These are phyloP conservation scores for Siniperca chuatsi DNA, from an alignment of 2,113 vertebrate species.

Conservation along the genomic window DNA sequence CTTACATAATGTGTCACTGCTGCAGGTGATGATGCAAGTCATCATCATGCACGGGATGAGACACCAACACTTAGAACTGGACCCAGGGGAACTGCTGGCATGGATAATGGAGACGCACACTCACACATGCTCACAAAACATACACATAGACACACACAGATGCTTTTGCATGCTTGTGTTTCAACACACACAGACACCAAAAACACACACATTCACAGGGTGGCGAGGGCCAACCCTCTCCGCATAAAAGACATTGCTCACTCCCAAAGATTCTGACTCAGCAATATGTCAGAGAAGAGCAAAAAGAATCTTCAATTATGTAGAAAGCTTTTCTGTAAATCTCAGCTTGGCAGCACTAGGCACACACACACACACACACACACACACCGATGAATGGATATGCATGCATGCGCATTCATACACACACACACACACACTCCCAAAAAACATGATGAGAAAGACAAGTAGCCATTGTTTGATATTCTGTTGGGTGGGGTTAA, in stretches of 20 bases:
- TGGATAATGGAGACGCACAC: constrained; percentile 46
- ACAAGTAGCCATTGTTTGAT: constrained; percentile 60
- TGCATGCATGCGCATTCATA: background rate
- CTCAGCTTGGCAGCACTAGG: constrained; percentile 67
- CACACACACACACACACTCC: constrained; percentile 13
- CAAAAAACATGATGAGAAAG: constrained; percentile 49
- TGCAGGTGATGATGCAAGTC: constrained; percentile 74
- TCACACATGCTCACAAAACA: constrained; percentile 9
- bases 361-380: constrained; percentile 26
- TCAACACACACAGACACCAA: constrained; percentile 16
- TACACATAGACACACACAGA: background rate
- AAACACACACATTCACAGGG: constrained; percentile 20
- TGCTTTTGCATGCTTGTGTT: constrained; percentile 13
- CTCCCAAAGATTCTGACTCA: constrained; percentile 78
- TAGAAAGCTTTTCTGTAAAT: constrained; percentile 84
- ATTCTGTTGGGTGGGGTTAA: constrained; percentile 44
- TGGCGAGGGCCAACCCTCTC: constrained; percentile 21
- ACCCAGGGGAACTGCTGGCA: constrained; percentile 55
- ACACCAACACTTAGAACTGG: constrained; percentile 44
- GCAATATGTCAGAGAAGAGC: constrained; percentile 71
- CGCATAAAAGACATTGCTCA: constrained; percentile 64
- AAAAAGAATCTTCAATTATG: constrained; percentile 81
- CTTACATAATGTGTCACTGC: constrained; percentile 70
- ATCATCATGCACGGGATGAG: constrained; percentile 66
- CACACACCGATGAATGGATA: constrained; percentile 33